Evolutionary conservation across 2,113 vertebrate species (phyloP).

Genomic region (Astur gentilis): DNA sequence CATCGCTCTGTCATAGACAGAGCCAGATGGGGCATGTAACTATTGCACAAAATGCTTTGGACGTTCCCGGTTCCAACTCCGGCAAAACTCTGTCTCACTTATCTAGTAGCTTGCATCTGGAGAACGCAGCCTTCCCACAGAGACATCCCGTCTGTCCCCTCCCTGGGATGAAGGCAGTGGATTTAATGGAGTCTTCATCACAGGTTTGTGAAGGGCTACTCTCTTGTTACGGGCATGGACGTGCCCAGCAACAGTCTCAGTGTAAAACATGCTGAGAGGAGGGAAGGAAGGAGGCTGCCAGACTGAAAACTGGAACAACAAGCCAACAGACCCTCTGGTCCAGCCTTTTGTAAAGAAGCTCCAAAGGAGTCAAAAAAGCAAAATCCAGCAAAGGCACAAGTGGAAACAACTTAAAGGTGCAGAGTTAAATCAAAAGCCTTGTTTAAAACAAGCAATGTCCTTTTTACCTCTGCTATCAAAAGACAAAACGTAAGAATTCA

Average conservation of each 20-base stretch:
- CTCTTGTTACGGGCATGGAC: background rate
- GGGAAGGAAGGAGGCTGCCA: background rate
- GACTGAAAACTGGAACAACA: background rate
- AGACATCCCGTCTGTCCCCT: background rate
- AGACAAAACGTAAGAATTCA: background rate
- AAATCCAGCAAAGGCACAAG: slow-evolving; percentile 29
- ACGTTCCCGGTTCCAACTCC: background rate
- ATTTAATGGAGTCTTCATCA: background rate
- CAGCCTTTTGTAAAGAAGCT: background rate
- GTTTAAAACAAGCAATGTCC: background rate
- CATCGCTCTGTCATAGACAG: background rate
- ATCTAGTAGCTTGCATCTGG: background rate
- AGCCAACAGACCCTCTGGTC: background rate
- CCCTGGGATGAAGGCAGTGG: background rate
- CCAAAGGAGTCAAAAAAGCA: background rate
- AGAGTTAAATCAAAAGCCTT: background rate
- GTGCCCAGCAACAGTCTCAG: background rate
- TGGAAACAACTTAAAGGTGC: background rate
- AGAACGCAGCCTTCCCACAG: background rate
- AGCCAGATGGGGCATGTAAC: background rate
- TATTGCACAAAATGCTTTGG: background rate
- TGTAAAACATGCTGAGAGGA: background rate
- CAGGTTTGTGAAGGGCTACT: background rate
- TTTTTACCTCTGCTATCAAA: background rate
- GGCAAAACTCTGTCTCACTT: background rate